Evolutionary conservation across 2,113 vertebrate genomes (phyloP).

Genomic region (Charina bottae): DNA sequence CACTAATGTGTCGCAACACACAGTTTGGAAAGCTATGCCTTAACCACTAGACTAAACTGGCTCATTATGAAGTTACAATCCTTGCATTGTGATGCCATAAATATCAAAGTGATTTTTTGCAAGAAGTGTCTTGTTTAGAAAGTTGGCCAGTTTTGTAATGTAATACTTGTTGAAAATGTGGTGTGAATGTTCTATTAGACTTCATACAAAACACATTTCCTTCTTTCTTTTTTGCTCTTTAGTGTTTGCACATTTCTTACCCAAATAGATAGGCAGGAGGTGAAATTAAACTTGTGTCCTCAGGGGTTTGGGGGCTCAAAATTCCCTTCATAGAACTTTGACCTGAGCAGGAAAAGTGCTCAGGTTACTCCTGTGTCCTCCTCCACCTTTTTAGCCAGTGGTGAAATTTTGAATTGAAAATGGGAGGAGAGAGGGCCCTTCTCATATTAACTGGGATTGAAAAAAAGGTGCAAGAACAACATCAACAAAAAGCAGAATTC

Average conservation of each 20-base stretch:
- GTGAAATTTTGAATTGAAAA: not conserved
- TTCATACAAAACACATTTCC: not conserved
- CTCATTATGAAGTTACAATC: not conserved
- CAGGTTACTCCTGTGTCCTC: not conserved
- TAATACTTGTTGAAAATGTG: not conserved
- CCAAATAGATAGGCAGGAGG: not conserved
- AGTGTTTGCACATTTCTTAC: too few relatives aligned
- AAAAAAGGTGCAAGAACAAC: not conserved
- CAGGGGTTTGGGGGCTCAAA: not conserved
- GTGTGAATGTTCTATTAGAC: not conserved
- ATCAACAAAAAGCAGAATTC: not conserved
- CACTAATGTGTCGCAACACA: too few relatives aligned
- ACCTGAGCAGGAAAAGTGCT: too few relatives aligned
- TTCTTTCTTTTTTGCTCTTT: too few relatives aligned
- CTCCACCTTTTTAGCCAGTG: not conserved
- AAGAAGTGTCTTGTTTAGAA: not conserved
- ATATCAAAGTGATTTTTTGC: not conserved
- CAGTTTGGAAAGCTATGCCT: too few relatives aligned
- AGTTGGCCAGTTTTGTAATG: not conserved
- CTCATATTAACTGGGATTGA: not conserved
- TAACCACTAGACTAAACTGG: too few relatives aligned
- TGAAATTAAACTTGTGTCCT: not conserved
- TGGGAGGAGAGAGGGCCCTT: too few relatives aligned
- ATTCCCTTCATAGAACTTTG: too few relatives aligned
- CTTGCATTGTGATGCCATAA: not conserved